Evolutionary conservation across 2,113 vertebrate species (phyloP), one percentile per base, ranked within the genome.

Genomic region (Rattus rattus): DNA sequence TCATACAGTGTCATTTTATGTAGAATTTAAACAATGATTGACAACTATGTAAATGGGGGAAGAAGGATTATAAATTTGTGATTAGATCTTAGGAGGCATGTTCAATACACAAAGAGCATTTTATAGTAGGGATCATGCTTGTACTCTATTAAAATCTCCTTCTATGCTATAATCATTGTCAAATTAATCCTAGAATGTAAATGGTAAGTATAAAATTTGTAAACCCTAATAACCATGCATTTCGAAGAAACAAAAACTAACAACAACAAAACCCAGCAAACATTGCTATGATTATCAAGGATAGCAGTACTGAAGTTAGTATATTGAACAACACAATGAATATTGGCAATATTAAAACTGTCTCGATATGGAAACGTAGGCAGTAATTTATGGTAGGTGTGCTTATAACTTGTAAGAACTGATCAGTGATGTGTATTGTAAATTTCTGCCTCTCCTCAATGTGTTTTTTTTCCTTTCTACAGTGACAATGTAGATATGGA

Each of bases 381-480:
- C n/a, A 72, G 17, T 95, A 96, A 92, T 76, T 97, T 95, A 87
- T 91, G 91, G 96, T 47, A 28, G 11, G 11, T 97, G 98, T 90
- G 91, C 94, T 97, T 0, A 63, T 77, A 97, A 95, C 73, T 52
- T 19, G 7, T 52, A 33, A 2, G 97, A 97, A 97, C 69, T 94
- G 85, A 95, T 97, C 61, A 95, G 91, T 86, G 56, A 67, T 43
- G 97, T 93, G 94, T 67, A 88, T 97, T 90, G 96, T 97, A 98
- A 97, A 97, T 97, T 90, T 69, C 90, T 98, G 52, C 33, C 47
- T 88, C 20, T 91, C 84, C 59, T 56, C 28, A 90, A 8, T 26
- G 43, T 30, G 6, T 92, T 63, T 1, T 93, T 75, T 2, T 79
- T 33, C 65, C 56, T 36, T 49, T 52, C 22, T 87, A 88, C 30